These are phyloP conservation scores for Criorhina ranunculi DNA, from an alignment of 2,888 invertebrate species.

Conservation along the genomic window DNA sequence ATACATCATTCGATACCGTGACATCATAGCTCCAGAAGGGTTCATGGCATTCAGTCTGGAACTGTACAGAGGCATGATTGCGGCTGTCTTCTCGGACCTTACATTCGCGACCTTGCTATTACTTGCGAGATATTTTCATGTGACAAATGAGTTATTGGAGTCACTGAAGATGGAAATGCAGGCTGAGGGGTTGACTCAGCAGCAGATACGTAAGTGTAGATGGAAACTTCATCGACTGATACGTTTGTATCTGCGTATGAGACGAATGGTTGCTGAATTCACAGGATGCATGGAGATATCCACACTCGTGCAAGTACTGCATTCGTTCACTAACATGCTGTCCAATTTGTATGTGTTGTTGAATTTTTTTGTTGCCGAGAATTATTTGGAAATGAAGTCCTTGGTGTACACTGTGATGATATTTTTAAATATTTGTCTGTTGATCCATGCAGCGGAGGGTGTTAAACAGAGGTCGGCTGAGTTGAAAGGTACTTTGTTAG, in stretches of 20 bases:
- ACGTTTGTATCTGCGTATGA: constrained; percentile 74
- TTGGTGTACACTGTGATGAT: constrained; percentile 60
- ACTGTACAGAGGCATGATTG: constrained; percentile 78
- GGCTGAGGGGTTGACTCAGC: not conserved
- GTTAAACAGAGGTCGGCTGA: constrained; percentile 23
- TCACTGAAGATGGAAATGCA: not conserved
- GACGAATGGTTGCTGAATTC: constrained; percentile 71
- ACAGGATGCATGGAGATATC: constrained; percentile 78
- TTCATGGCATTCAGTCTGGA: constrained; percentile 79
- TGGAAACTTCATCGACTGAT: constrained; percentile 64
- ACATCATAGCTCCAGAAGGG: constrained; percentile 76
- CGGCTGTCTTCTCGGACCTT: constrained; percentile 79
- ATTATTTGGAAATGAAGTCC: constrained; percentile 10
- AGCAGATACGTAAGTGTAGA: not conserved
- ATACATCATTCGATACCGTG: constrained; percentile 78
- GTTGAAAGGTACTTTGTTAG: constrained; percentile 39
- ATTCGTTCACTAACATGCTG: constrained; percentile 80
- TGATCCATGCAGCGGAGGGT: constrained; percentile 62
- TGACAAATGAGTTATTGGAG: constrained; percentile 76
- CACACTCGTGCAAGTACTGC: constrained; percentile 79
- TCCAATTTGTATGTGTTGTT: constrained; percentile 82
- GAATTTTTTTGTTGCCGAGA: constrained; percentile 70
- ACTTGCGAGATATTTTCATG: constrained; percentile 78
- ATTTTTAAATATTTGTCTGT: constrained; percentile 54
- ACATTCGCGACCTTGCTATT: constrained; percentile 79